Percentiles rank a stretch among this genome's conserved stretches.
Evolutionary conservation across 1,140 invertebrate genomes (phyloP).

Genomic region (Polypedilum vanderplanki): DNA sequence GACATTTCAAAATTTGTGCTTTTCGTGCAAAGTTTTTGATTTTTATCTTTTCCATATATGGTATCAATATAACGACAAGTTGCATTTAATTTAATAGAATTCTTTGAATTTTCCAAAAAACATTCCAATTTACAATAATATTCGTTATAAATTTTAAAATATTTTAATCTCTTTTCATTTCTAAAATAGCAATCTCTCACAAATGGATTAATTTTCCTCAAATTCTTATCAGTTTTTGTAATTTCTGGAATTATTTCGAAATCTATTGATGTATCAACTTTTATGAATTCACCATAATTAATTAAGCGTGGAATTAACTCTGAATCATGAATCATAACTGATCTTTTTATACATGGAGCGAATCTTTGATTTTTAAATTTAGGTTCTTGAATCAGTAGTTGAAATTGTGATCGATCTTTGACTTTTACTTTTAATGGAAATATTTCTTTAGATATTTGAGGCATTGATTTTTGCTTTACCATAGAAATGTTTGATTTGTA

Average conservation of each 20-base stretch:
- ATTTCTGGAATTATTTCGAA: neutral
- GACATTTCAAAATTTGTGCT: slow-evolving; percentile 36
- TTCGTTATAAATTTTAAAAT: slow-evolving; percentile 64
- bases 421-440: no score
- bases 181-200: slow-evolving; percentile 57
- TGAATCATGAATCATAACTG: no score
- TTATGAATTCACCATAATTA: no score
- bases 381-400: no score
- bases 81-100: slow-evolving; percentile 56
- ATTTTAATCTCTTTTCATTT: slow-evolving; percentile 53
- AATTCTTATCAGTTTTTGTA: neutral
- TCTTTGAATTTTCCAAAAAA: slow-evolving; percentile 65
- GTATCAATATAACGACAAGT: slow-evolving; percentile 54
- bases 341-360: no score
- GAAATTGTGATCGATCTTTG: no score
- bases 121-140: slow-evolving; percentile 69
- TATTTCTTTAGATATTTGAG: no score
- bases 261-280: no score
- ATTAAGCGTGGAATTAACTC: no score
- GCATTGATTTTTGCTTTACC: no score
- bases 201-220: slow-evolving; percentile 32
- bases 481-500: no score
- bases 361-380: no score
- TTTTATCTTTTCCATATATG: neutral
- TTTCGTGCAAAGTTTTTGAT: slow-evolving; percentile 49